phyloP scores from a whole-genome alignment of 2,113 vertebrate genomes.

The Alligator mississippiensis region DNA sequence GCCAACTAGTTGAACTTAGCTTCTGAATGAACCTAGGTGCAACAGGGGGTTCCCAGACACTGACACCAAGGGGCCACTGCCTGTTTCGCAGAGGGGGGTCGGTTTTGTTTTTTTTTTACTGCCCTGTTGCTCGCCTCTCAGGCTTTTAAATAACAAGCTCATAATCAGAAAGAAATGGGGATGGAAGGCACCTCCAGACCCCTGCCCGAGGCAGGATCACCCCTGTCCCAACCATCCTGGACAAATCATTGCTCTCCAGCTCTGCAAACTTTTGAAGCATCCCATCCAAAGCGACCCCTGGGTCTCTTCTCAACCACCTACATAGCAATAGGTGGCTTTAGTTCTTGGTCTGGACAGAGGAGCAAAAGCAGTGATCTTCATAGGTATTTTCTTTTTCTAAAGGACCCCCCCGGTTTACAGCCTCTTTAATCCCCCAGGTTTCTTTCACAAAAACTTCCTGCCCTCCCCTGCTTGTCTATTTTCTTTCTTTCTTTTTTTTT shows the following conservation, averaged over 20 bases:
- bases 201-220: too few relatives aligned
- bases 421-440: slow-evolving; percentile 38
- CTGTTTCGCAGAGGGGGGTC: not conserved
- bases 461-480: slow-evolving; percentile 46
- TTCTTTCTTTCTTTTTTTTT: slow-evolving; percentile 19
- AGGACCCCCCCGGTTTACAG: not conserved
- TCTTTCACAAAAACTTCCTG: slow-evolving; percentile 70
- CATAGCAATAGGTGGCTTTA: not conserved
- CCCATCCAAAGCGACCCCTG: not conserved
- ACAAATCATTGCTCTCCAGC: not conserved
- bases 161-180: too few relatives aligned
- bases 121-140: not conserved
- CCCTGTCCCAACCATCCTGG: too few relatives aligned
- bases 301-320: not conserved
- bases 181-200: too few relatives aligned
- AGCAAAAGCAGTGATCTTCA: not conserved
- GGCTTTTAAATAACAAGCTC: not conserved
- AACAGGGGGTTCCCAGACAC: not conserved
- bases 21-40: not conserved
- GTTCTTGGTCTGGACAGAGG: not conserved
- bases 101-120: not conserved
- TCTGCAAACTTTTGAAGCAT: not conserved
- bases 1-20: not conserved
- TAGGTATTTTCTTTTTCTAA: not conserved
- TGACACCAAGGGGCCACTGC: not conserved